These are phyloP conservation scores for Cladopsammia gracilis DNA, from an alignment of 64 coral and sea anemone species.

Conservation along the genomic window DNA sequence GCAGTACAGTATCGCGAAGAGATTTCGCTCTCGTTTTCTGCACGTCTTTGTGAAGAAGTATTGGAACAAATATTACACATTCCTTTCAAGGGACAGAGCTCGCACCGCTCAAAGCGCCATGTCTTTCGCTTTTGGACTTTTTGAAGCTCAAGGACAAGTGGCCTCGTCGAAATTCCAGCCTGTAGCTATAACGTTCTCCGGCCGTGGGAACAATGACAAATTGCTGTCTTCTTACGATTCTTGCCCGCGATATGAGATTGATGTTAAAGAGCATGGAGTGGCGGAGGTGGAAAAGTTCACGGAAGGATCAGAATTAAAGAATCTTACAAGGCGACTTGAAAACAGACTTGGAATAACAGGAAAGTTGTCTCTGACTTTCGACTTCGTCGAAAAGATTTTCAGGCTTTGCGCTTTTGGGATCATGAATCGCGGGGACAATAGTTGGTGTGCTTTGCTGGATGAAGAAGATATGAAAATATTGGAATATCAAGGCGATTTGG, in stretches of 20 bases:
- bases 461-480: slow-evolving; percentile 38
- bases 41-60: slow-evolving; percentile 52
- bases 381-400: slow-evolving; percentile 50
- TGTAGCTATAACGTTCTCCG: slow-evolving; percentile 61
- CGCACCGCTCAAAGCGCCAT: slow-evolving; percentile 64
- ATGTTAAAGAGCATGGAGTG: slow-evolving; percentile 44
- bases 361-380: slow-evolving; percentile 55
- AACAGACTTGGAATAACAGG: slow-evolving; percentile 52
- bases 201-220: slow-evolving; percentile 51
- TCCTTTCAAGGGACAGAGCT: slow-evolving; percentile 24
- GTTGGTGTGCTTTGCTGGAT: slow-evolving; percentile 72
- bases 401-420: slow-evolving; percentile 72
- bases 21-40: slow-evolving; percentile 52
- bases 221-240: slow-evolving; percentile 54
- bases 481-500: slow-evolving; percentile 63
- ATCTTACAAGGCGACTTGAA: slow-evolving; percentile 48
- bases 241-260: slow-evolving; percentile 62
- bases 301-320: slow-evolving; percentile 41
- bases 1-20: slow-evolving; percentile 69
- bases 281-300: slow-evolving; percentile 45
- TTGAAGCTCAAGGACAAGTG: slow-evolving; percentile 60
- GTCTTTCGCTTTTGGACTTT: slow-evolving; percentile 80
- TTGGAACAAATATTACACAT: slow-evolving; percentile 73
- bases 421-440: slow-evolving; percentile 59
- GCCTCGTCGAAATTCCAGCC: slow-evolving; percentile 67